Base-by-base conservation (phyloP, 2,797 vertebrate species). In the Enteromius mattozi region DNA sequence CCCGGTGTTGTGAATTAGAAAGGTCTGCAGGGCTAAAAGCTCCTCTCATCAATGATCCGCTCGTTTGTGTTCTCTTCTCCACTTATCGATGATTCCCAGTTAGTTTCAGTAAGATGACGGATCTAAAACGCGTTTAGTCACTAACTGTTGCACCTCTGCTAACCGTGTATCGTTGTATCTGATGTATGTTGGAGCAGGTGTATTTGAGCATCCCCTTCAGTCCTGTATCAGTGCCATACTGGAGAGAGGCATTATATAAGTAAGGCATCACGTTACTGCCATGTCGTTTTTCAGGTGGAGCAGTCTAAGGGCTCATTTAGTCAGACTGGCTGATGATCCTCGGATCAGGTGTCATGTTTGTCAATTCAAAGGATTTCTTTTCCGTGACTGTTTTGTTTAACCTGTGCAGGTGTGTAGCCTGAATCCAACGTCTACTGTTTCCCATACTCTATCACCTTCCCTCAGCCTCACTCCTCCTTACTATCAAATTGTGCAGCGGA, bases 261-360 rank as follows among this genome's bases (percentile, higher is more conserved):
- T 72, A 75, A 84, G 85, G 90, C 87, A 87, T 87, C 88, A 83
- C 84, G 85, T 92, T 88, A 91, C 90, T 35, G 42, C 78, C 82
- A 83, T 80, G 79, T 84, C 79, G 68, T 84, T 72, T 86, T 87
- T 88, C 88, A 90, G 88, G 87, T 89, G 88, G 78, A 88, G 86
- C 83, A 80, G 86, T 77, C 83, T 85, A 86, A 65, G 69, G 40
- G 79, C 76, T 80, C 35, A 68, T 86, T 84, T 87, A 90, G 86
- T 89, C 90, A 90, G 89, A 86, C 88, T 90, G 59, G 59, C 77
- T 89, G 90, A 89, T 88, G 85, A 87, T 88, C 82, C 71, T 5
- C 68, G 79, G 85, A 89, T 94, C 93, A 83, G 78, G 86, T 94
- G 59, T 90, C 93, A 89, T 84, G 86, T 76, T 88, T 85, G 89